phyloP scores from a whole-genome alignment of 2,113 vertebrate species.

The Gnathonemus echidnorhynchus region DNA sequence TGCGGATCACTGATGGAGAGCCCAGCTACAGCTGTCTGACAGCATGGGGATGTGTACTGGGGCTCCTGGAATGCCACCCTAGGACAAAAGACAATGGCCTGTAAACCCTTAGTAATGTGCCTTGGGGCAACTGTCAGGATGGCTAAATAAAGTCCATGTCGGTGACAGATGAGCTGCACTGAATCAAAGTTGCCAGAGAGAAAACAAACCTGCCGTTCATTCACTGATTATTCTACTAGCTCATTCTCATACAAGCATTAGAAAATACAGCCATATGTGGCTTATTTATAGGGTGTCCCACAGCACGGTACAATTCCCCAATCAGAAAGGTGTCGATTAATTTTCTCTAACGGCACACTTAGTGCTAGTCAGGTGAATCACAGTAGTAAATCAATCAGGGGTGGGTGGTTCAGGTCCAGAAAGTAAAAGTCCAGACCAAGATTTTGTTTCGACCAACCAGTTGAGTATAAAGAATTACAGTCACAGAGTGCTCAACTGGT shows the following conservation, averaged over 20 bases:
- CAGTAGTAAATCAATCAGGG: no score
- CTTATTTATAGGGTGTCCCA: background rate
- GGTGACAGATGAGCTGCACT: conserved; percentile 22
- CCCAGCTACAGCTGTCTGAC: conserved; percentile 21
- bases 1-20: conserved; percentile 38
- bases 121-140: conserved; percentile 31
- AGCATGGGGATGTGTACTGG: conserved; percentile 27
- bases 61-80: conserved; percentile 22
- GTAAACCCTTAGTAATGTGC: conserved; percentile 33
- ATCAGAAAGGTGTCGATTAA: no score
- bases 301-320: no score
- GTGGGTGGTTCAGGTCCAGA: no score
- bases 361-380: no score
- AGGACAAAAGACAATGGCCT: conserved; percentile 15
- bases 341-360: no score
- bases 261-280: background rate
- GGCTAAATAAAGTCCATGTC: conserved; percentile 34
- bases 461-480: no score
- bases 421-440: no score
- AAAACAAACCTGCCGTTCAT: background rate
- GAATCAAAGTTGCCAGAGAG: conserved; percentile 4
- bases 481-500: no score
- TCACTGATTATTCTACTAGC: background rate
- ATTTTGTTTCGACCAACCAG: no score
- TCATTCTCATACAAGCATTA: background rate